Conservation (phyloP, 2,888 invertebrate species). For the Acleris holmiana region DNA sequence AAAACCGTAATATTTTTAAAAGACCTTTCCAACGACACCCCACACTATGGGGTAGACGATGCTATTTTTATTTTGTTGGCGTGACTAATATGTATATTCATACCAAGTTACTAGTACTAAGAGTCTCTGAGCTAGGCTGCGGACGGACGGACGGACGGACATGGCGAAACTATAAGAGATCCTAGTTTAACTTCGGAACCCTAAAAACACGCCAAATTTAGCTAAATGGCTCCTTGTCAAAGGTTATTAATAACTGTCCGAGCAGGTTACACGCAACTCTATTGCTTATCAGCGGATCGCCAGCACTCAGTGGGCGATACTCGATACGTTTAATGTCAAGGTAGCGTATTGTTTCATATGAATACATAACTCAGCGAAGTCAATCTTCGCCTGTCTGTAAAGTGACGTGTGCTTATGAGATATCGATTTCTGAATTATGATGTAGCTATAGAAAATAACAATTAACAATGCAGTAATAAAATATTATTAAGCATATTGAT, state of each 20-base stretch:
- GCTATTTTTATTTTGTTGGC: too few relatives aligned
- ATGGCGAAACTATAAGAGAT: too few relatives aligned
- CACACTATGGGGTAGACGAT: too few relatives aligned
- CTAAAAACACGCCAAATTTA: not conserved
- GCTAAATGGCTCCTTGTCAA: not conserved
- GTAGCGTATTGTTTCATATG: constrained; percentile 51
- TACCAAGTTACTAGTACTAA: too few relatives aligned
- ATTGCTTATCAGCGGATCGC: constrained; percentile 22
- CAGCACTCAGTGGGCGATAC: constrained; percentile 23
- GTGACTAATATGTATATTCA: too few relatives aligned
- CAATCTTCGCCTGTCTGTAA: constrained; percentile 38
- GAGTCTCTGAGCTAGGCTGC: too few relatives aligned
- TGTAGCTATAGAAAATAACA: constrained; percentile 3
- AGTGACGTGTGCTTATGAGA: constrained; percentile 11
- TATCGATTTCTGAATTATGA: constrained; percentile 12
- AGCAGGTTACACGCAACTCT: constrained; percentile 18
- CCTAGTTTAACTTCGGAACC: too few relatives aligned
- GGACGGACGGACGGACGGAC: too few relatives aligned
- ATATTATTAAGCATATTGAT: too few relatives aligned
- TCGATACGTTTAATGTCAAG: constrained; percentile 50
- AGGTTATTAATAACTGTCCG: constrained; percentile 32
- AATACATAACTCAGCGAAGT: constrained; percentile 37
- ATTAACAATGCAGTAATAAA: constrained; percentile 1
- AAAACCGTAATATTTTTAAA: too few relatives aligned
- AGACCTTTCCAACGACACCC: too few relatives aligned